Conservation (phyloP, 2,113 vertebrate species). For the Glaucidium brasilianum region DNA sequence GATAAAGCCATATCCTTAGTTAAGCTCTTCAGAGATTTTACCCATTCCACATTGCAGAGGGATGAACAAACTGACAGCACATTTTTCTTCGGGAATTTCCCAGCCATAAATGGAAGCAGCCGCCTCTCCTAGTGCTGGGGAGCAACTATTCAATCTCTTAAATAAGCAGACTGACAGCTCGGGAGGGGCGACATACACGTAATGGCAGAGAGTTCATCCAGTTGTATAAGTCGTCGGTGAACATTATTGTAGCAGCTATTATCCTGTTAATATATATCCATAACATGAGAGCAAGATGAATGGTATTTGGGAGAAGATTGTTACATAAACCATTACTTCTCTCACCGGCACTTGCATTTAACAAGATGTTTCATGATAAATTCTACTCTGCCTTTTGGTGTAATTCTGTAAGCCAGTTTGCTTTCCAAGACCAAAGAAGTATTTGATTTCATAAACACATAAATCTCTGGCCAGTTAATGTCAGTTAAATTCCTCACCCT, state of each 20-base stretch:
- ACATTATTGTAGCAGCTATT: not conserved
- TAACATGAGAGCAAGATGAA: not conserved
- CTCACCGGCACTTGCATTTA: not conserved
- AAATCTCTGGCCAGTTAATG: slow-evolving; percentile 2
- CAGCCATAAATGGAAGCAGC: slow-evolving; percentile 40
- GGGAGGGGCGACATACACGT: not conserved
- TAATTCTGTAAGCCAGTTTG: not conserved
- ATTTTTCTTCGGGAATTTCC: slow-evolving; percentile 2
- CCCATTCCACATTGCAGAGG: not conserved
- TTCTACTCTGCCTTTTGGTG: not conserved
- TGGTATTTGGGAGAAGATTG: not conserved
- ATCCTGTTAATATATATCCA: not conserved
- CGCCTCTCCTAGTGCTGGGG: not conserved
- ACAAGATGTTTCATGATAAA: not conserved
- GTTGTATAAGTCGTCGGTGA: accelerated
- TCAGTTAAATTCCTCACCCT: slow-evolving; percentile 3
- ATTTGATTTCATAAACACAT: slow-evolving; percentile 14
- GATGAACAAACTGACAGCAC: not conserved
- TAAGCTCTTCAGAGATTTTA: not conserved
- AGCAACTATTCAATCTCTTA: not conserved
- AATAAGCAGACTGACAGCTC: not conserved
- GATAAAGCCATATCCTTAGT: not conserved
- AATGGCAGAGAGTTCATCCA: not conserved
- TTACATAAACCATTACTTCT: not conserved
- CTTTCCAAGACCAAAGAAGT: not conserved